phyloP scores from a whole-genome alignment of 1,140 invertebrate genomes.

The Drosophila teissieri region DNA sequence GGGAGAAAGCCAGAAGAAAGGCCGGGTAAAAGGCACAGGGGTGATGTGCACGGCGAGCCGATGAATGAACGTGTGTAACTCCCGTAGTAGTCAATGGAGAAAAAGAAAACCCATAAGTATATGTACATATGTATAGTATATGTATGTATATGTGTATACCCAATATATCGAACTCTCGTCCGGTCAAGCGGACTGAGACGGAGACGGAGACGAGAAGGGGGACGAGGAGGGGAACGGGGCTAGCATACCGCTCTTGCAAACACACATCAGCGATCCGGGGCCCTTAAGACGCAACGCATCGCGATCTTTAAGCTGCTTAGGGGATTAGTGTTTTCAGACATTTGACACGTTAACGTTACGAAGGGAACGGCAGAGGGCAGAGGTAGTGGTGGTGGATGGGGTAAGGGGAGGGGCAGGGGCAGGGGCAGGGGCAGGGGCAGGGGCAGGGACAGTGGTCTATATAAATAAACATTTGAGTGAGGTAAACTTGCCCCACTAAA shows the following conservation, averaged over 20 bases:
- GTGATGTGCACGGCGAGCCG: conserved; percentile 22
- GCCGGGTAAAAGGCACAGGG: conserved; percentile 3
- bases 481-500: conserved; percentile 65
- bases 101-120: conserved; percentile 32
- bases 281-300: conserved; percentile 63
- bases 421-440: neutral
- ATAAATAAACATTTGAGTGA: conserved; percentile 59
- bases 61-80: conserved; percentile 75
- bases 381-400: conserved; percentile 7
- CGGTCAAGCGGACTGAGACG: conserved; percentile 49
- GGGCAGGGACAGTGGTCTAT: conserved; percentile 36
- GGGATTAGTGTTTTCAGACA: conserved; percentile 82
- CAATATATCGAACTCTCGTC: conserved; percentile 32
- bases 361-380: conserved; percentile 6
- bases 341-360: conserved; percentile 76
- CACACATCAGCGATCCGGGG: conserved; percentile 14
- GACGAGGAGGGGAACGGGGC: neutral
- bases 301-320: conserved; percentile 83
- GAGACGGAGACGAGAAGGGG: too few species aligned
- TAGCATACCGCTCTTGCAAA: conserved; percentile 6
- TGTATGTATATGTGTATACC: neutral
- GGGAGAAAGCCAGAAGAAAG: conserved; percentile 65
- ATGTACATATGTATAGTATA: conserved; percentile 13
- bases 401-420: too few species aligned
- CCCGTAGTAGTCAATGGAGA: conserved; percentile 44